A percentile compares a stretch with the other conserved stretches of the same genome.
Conservation (phyloP, 30 jellyfish, hydroid and myxozoan species). For the Catostylus mosaicus region DNA sequence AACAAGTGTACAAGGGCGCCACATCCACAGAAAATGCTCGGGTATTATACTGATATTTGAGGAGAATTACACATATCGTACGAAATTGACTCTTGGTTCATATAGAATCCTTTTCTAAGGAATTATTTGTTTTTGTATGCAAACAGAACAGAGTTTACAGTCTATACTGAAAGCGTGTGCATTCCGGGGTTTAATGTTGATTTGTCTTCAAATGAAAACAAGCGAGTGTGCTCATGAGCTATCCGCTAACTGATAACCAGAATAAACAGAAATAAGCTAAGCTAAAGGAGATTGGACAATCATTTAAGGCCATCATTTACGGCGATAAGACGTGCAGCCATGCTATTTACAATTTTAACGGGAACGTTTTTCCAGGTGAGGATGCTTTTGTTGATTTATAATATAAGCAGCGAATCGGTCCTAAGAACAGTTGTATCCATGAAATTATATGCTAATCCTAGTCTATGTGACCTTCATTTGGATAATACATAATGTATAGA, state of each 20-base stretch:
- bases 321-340: background rate
- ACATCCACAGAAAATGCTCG: conserved; percentile 27
- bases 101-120: conserved; percentile 22
- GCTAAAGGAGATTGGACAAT: background rate
- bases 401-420: background rate
- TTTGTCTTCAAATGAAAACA: conserved; percentile 2
- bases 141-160: conserved; percentile 37
- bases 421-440: background rate
- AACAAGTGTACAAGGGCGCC: conserved; percentile 40
- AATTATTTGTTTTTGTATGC: conserved; percentile 28
- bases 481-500: background rate
- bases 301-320: background rate
- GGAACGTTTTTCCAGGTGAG: conserved; percentile 11
- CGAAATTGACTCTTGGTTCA: conserved; percentile 40
- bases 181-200: background rate
- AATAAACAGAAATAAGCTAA: background rate
- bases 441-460: conserved; percentile 8
- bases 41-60: conserved; percentile 38
- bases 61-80: conserved; percentile 39
- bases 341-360: background rate
- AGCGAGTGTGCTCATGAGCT: conserved; percentile 4
- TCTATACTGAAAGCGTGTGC: conserved; percentile 28
- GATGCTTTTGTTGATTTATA: background rate
- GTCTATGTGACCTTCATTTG: background rate
- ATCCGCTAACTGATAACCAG: background rate